phyloP scores from a whole-genome alignment of 1,140 invertebrate genomes.

The Galendromus occidentalis region DNA sequence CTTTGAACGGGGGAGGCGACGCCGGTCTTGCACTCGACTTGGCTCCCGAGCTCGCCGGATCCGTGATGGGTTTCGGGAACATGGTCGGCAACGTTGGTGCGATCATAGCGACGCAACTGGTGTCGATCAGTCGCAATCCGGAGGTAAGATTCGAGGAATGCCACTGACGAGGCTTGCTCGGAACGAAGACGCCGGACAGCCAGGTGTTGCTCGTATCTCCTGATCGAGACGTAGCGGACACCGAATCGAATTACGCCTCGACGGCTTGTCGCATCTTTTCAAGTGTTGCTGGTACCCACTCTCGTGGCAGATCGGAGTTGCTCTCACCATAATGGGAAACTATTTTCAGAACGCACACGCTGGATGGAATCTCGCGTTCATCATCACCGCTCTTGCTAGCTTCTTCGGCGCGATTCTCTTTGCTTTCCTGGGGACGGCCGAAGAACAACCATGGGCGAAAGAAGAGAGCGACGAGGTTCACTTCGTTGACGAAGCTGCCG shows the following conservation, averaged over 20 bases:
- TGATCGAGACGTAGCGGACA: background rate
- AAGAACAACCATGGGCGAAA: background rate
- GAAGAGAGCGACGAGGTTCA: background rate
- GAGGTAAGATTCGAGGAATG: background rate
- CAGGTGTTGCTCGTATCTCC: background rate
- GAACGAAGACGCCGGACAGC: background rate
- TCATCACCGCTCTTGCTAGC: background rate
- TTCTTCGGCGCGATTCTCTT: background rate
- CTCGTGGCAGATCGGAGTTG: background rate
- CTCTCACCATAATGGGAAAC: background rate
- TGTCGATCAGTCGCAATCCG: background rate
- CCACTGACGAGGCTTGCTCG: background rate
- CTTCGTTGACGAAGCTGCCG: background rate
- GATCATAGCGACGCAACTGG: background rate
- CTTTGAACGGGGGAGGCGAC: background rate
- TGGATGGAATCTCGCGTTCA: background rate
- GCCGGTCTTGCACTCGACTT: background rate
- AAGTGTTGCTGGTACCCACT: background rate
- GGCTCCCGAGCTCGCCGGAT: background rate
- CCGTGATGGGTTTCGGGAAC: constrained; percentile 1
- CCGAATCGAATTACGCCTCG: background rate
- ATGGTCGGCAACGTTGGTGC: background rate
- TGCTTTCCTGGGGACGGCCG: background rate
- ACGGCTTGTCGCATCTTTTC: background rate
- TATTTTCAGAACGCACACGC: background rate